Base-by-base conservation (phyloP, 2,888 invertebrate species). In the Catocala fraxini region DNA sequence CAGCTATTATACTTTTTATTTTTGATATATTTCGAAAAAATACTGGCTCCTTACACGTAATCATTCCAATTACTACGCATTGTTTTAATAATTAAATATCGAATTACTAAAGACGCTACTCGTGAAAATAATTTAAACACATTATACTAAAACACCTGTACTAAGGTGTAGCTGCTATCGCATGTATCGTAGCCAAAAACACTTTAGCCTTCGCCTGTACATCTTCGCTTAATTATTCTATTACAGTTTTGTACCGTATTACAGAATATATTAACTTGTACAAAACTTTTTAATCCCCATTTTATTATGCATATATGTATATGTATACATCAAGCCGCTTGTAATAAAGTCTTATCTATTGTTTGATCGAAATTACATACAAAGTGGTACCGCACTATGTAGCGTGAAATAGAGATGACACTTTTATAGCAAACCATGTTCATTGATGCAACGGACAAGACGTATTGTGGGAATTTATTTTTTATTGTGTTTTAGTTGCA, bases 241-340 rank as follows among this genome's bases (percentile, higher is more conserved):
- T 82, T 83, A 82, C 78, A 77, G 35, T 75, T 77, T 78, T 80
- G 74, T 83, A 79, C 79, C 72, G 77, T 73, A 76, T 69, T 68
- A 73, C 80, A 65, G 82, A 83, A 84, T 80, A 75, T 82, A 81
- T 82, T 79, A 81, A 76, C 77, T 76, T 82, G 77, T 81, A 83
- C 74, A 82, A 81, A 77, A 71, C 73, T 79, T 81, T 78, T 73
- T 81, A 79, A 82, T 82, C 77, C 76, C 63, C 71, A 79, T 83
- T 84, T 88, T 88, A 86, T 85, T 89, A 89, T 89, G 87, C 88
- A 87, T 86, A 81, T 84, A 86, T 79, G 81, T 73, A 77, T 77
- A 77, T 79, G 82, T 84, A 87, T 84, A 88, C 88, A 84, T 79
- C 83, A 77, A 81, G 82, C 84, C 80, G 81, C 83, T 84, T 87